These are phyloP conservation scores for Lerista edwardsae DNA, from an alignment of 2,797 vertebrate genomes.

Conservation along the genomic window DNA sequence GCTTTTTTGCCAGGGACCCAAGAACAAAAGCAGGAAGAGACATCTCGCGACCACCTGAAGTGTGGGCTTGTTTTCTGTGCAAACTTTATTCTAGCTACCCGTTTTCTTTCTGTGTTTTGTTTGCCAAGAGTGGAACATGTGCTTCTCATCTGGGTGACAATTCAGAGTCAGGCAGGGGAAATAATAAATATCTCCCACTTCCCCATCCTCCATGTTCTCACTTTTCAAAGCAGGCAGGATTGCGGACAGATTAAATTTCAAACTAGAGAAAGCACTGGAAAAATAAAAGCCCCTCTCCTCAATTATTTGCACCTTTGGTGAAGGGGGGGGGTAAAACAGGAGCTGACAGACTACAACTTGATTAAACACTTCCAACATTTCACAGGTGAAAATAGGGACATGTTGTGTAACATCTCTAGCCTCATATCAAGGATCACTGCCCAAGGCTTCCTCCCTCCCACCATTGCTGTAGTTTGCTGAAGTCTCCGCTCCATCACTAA, in stretches of 20 bases:
- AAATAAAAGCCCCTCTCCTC: slow-evolving; percentile 1
- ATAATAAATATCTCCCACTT: slow-evolving; percentile 38
- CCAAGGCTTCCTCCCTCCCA: not conserved
- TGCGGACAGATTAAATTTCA: slow-evolving; percentile 23
- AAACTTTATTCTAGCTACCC: not conserved
- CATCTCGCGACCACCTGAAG: slow-evolving; percentile 39
- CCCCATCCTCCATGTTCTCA: slow-evolving; percentile 13
- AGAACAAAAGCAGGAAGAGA: slow-evolving; percentile 52
- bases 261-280: slow-evolving; percentile 44
- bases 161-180: slow-evolving; percentile 11
- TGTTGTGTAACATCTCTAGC: not conserved
- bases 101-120: slow-evolving; percentile 40
- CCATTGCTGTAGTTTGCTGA: too few species aligned
- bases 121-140: slow-evolving; percentile 27
- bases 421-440: not conserved
- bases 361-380: not conserved
- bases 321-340: not conserved
- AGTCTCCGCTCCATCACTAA: too few species aligned
- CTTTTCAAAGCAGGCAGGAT: slow-evolving; percentile 39
- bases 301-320: not conserved
- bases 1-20: slow-evolving; percentile 54
- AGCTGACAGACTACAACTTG: not conserved
- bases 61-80: slow-evolving; percentile 32
- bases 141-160: slow-evolving; percentile 18
- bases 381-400: not conserved